phyloP scores from a whole-genome alignment of 2,113 vertebrate species.

The Dasyornis broadbenti region DNA sequence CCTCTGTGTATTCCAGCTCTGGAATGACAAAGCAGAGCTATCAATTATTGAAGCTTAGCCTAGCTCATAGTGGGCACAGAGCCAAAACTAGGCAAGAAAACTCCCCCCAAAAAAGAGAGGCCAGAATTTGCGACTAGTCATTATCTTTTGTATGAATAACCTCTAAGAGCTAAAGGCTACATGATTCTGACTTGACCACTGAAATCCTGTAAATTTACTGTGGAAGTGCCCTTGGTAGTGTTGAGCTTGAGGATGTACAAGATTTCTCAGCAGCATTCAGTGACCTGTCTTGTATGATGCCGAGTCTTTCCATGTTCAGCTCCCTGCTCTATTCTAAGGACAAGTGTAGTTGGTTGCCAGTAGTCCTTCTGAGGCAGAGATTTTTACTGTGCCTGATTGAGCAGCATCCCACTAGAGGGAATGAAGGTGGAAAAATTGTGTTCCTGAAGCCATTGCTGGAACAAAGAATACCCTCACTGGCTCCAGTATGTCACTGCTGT shows the following conservation, averaged over 20 bases:
- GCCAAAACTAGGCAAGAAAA: neutral
- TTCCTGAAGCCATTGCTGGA: neutral
- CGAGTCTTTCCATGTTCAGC: neutral
- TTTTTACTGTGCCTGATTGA: neutral
- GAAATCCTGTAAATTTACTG: neutral
- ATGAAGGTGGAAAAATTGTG: neutral
- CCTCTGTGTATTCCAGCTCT: neutral
- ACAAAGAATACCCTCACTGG: neutral
- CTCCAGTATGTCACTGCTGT: neutral
- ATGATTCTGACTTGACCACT: neutral
- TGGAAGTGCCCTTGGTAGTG: neutral
- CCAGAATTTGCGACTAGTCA: neutral
- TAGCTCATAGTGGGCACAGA: neutral
- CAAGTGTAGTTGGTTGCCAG: neutral
- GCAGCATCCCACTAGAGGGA: neutral
- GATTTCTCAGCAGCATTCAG: neutral
- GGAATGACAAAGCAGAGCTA: neutral
- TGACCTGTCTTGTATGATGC: neutral
- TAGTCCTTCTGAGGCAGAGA: neutral
- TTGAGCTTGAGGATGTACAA: neutral
- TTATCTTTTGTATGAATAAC: neutral
- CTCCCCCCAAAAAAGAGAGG: fast-evolving
- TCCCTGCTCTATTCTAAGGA: neutral
- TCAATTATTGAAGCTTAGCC: neutral
- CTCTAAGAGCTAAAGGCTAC: neutral